Conservation (phyloP, 2,797 vertebrate species). For the Onychomys leucogaster region DNA sequence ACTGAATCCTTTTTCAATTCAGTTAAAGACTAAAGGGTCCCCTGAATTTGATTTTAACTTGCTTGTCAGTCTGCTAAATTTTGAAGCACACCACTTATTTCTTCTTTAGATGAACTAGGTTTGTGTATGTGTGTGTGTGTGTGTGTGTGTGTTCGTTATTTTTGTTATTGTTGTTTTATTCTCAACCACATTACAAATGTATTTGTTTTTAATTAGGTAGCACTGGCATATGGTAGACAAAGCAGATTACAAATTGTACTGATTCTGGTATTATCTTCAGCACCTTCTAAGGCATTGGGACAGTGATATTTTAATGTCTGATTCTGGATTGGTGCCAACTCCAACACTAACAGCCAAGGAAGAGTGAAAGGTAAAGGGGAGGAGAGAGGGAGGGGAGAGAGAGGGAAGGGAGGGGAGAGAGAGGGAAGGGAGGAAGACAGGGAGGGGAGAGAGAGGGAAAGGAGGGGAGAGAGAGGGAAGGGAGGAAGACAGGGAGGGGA, state of each 20-base stretch:
- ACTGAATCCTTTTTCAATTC: background rate
- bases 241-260: slow-evolving; percentile 9
- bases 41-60: background rate
- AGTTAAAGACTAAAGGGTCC: background rate
- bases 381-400: no score
- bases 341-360: slow-evolving; percentile 5
- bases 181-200: background rate
- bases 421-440: background rate
- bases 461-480: no score
- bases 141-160: background rate
- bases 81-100: background rate
- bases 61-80: background rate
- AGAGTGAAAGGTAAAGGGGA: no score
- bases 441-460: no score
- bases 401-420: background rate
- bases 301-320: background rate
- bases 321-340: background rate
- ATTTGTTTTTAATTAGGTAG: background rate
- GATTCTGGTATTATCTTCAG: background rate
- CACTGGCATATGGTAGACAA: background rate
- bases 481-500: no score
- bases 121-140: background rate
- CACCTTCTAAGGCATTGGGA: background rate
- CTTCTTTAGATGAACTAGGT: background rate
- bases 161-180: background rate